These are phyloP conservation scores for Yponomeuta malinellus DNA, from an alignment of 2,888 invertebrate genomes.

Conservation along the genomic window DNA sequence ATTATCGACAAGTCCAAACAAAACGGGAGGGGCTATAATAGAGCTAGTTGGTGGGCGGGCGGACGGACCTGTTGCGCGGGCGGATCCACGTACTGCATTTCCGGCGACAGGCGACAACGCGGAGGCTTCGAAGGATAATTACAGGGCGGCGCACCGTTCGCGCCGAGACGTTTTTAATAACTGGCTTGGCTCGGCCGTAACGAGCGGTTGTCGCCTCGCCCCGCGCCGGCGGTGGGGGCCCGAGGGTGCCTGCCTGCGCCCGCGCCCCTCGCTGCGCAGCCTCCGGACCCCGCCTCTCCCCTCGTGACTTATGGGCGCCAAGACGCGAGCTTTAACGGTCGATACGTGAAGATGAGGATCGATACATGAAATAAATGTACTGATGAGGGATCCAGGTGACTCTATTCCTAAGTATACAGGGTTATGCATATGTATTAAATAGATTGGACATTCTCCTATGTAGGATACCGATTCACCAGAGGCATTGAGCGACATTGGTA, in stretches of 20 bases:
- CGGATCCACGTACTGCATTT: constrained; percentile 73
- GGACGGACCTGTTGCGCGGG: constrained; percentile 70
- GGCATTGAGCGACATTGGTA: too few relatives aligned
- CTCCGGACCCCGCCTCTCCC: constrained; percentile 53
- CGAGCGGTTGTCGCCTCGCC: constrained; percentile 73
- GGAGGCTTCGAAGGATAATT: constrained; percentile 70
- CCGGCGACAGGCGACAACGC: constrained; percentile 67
- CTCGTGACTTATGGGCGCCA: constrained; percentile 64
- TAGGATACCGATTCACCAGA: too few relatives aligned
- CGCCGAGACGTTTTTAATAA: constrained; percentile 78
- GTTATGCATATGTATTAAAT: too few relatives aligned
- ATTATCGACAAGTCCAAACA: not conserved
- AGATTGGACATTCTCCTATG: too few relatives aligned
- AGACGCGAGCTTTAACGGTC: not conserved
- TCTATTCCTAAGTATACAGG: not conserved
- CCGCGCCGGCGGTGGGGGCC: constrained; percentile 42
- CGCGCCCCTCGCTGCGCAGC: constrained; percentile 52
- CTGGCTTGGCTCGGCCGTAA: constrained; percentile 75
- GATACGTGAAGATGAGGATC: not conserved
- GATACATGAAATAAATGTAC: not conserved
- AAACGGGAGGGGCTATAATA: not conserved
- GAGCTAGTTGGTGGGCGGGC: constrained; percentile 9
- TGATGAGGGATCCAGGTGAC: not conserved
- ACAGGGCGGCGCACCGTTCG: constrained; percentile 74
- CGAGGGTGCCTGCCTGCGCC: constrained; percentile 34